phyloP scores from a whole-genome alignment of 2,797 vertebrate genomes.

The Anniella stebbinsi region DNA sequence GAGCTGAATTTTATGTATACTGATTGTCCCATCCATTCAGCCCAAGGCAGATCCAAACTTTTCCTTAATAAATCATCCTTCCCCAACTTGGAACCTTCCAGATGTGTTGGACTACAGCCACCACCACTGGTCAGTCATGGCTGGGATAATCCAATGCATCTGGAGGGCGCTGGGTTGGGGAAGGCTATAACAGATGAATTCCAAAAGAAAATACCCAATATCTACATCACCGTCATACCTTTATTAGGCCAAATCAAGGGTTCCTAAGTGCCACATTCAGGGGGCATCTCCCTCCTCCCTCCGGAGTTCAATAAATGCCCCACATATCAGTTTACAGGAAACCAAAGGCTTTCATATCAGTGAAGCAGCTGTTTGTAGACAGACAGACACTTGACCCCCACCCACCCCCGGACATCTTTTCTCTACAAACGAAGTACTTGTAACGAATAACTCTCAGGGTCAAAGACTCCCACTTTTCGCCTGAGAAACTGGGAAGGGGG shows the following conservation, averaged over 20 bases:
- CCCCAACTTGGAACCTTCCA: too few relatives aligned
- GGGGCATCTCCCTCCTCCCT: background rate
- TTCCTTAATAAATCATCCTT: background rate
- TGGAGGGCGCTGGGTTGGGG: background rate
- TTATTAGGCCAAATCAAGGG: background rate
- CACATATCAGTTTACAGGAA: background rate
- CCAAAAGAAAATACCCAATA: too few relatives aligned
- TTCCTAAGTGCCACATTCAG: background rate
- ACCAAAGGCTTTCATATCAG: background rate
- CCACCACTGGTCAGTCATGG: too few relatives aligned
- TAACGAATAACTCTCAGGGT: background rate
- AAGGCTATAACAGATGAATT: background rate
- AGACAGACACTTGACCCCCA: background rate
- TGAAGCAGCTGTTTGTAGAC: background rate
- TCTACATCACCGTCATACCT: too few relatives aligned
- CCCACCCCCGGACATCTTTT: background rate
- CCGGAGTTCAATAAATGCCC: background rate
- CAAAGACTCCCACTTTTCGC: background rate
- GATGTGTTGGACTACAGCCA: too few relatives aligned
- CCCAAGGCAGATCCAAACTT: background rate
- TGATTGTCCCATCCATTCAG: background rate
- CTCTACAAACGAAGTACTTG: background rate
- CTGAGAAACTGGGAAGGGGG: background rate
- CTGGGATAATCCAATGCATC: background rate
- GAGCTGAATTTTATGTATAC: background rate